phyloP scores from a whole-genome alignment of 2,888 invertebrate genomes.

The Thera britannica region DNA sequence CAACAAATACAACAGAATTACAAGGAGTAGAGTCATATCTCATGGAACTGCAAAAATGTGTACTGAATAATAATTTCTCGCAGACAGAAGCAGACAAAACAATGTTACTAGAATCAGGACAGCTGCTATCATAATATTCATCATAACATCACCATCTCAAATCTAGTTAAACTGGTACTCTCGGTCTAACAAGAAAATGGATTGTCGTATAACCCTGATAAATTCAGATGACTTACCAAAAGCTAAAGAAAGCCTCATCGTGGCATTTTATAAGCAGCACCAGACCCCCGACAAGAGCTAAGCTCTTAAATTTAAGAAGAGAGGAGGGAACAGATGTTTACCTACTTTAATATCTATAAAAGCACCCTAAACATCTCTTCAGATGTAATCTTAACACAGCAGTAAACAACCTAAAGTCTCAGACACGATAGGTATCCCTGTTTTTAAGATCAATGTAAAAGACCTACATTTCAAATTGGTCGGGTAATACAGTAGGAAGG shows the following conservation, averaged over 20 bases:
- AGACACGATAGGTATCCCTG: neutral
- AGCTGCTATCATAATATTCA: conserved; percentile 57
- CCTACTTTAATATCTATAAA: too few relatives aligned
- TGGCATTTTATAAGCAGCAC: too few relatives aligned
- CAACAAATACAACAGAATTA: too few relatives aligned
- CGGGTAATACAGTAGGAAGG: conserved; percentile 76
- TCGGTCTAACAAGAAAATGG: conserved; percentile 65
- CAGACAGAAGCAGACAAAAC: conserved; percentile 31
- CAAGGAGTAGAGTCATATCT: too few relatives aligned
- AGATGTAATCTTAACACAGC: too few relatives aligned
- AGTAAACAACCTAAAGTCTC: neutral
- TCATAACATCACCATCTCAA: conserved; percentile 50
- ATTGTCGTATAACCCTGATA: conserved; percentile 53
- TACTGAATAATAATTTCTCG: neutral
- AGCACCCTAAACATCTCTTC: too few relatives aligned
- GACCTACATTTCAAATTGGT: conserved; percentile 50
- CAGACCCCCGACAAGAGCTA: too few relatives aligned
- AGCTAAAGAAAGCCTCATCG: too few relatives aligned
- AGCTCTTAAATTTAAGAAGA: too few relatives aligned
- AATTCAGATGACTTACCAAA: conserved; percentile 46
- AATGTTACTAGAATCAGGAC: conserved; percentile 36
- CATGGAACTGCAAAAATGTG: too few relatives aligned
- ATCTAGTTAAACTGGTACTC: conserved; percentile 60
- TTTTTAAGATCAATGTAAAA: neutral
- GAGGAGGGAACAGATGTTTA: too few relatives aligned